Conservation (phyloP, 2,797 vertebrate genomes). For the Amblyraja radiata region DNA sequence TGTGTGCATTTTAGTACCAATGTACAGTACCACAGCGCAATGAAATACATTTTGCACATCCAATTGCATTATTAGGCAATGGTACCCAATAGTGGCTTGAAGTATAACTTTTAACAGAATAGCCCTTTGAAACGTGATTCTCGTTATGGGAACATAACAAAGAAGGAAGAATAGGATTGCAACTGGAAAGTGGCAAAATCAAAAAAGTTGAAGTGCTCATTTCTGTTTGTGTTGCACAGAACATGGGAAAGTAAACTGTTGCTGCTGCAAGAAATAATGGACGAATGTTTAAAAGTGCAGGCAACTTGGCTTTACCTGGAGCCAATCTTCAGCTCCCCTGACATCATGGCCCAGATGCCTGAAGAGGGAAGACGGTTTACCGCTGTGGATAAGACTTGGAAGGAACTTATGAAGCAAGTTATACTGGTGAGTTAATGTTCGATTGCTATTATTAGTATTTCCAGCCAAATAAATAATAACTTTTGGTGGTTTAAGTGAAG, state of each 20-base stretch:
- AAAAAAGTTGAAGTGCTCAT: background rate
- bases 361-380: slow-evolving; percentile 71
- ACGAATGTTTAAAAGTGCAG: slow-evolving; percentile 83
- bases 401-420: slow-evolving; percentile 69
- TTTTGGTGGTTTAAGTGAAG: background rate
- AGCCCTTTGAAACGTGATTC: background rate
- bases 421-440: slow-evolving; percentile 54
- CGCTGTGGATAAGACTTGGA: slow-evolving; percentile 75
- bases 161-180: background rate
- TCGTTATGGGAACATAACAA: background rate
- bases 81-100: background rate
- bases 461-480: background rate
- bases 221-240: slow-evolving; percentile 48
- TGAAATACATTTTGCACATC: background rate
- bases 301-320: slow-evolving; percentile 80
- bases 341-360: slow-evolving; percentile 82
- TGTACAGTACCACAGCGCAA: background rate
- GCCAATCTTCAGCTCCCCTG: slow-evolving; percentile 81
- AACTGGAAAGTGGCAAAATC: background rate
- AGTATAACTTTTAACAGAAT: background rate
- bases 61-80: background rate
- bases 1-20: background rate
- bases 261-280: slow-evolving; percentile 76
- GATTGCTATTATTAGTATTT: background rate
- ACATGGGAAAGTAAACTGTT: slow-evolving; percentile 76